Evolutionary conservation across 2,888 invertebrate species (phyloP), one percentile per base, ranked within the genome.

Genomic region (Monopis laevigella): DNA sequence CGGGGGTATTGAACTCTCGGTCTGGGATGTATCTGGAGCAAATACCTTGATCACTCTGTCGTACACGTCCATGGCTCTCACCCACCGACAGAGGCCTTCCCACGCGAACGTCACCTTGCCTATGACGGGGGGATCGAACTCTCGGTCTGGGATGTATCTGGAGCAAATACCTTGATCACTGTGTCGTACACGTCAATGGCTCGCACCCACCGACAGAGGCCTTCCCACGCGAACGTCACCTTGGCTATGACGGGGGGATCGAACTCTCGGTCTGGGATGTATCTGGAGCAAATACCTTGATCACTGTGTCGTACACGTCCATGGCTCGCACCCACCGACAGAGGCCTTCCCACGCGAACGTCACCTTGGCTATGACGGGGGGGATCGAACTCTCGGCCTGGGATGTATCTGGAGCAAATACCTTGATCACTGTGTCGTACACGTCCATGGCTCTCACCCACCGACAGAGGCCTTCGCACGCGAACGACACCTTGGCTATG

Each of bases 371-470:
- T 17, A 98, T 92, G 43, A 92, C 88, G 13, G 85, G 87, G n/a
- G 0, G 96, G 96, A 51, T 94, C 89, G 68, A 97, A 97, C 54
- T 96, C 92, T 3, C 94, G 86, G 68, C 97, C 94, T 1, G 88
- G 86, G 49, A 96, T 90, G 60, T 93, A 96, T 54, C 92, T 92
- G 49, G 11, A 45, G 40, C 43, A 48, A 28, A 29, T 8, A 73
- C 78, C 74, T 90, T 92, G 47, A 93, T 91, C 43, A 98, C 96
- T 17, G 92, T 83, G 58, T 98, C 97, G 65, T 98, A 98, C 5
- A 96, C 92, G 57, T 98, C 98, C 89, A 98, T 93, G 2, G 98
- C 98, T 2, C 94, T 84, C 16, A 98, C 94, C 98, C 98, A 98
- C 50, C 90, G 89, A 61, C 97, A 97, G 13, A 98, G 83, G 41